Conservation (phyloP, 2,113 vertebrate genomes). For the Trogon melanurus region DNA sequence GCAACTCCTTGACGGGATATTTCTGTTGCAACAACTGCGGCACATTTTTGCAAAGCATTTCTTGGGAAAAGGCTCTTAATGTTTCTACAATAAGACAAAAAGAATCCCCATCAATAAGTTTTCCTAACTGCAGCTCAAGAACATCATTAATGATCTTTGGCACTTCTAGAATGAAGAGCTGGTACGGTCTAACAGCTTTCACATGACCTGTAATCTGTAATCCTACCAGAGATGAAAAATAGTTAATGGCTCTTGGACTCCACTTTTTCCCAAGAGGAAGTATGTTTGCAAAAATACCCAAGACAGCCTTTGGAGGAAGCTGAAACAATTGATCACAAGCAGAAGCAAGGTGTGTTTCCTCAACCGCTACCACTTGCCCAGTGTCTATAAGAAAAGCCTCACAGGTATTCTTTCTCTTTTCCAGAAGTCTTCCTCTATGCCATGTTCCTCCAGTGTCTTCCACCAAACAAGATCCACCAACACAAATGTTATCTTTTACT, state of each 20-base stretch:
- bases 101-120: slow-evolving; percentile 82
- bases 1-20: neutral
- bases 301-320: slow-evolving; percentile 85
- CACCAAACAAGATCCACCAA: slow-evolving; percentile 86
- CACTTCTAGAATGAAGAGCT: slow-evolving; percentile 84
- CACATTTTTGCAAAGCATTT: slow-evolving; percentile 42
- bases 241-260: slow-evolving; percentile 77
- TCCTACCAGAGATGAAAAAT: slow-evolving; percentile 84
- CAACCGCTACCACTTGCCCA: slow-evolving; percentile 80
- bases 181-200: slow-evolving; percentile 79
- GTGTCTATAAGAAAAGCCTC: slow-evolving; percentile 86
- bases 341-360: slow-evolving; percentile 72
- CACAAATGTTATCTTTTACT: slow-evolving; percentile 57
- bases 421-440: slow-evolving; percentile 89
- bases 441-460: slow-evolving; percentile 83
- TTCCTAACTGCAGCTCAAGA: slow-evolving; percentile 81
- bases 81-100: slow-evolving; percentile 87
- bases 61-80: slow-evolving; percentile 75
- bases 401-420: slow-evolving; percentile 67
- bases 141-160: slow-evolving; percentile 82
- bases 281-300: slow-evolving; percentile 88
- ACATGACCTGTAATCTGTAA: slow-evolving; percentile 80
- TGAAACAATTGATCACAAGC: slow-evolving; percentile 82
- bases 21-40: slow-evolving; percentile 56
- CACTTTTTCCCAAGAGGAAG: slow-evolving; percentile 80